Evolutionary conservation across 2,797 vertebrate species (phyloP), one percentile per base, ranked within the genome.

Genomic region (Poeciliopsis turneri): DNA sequence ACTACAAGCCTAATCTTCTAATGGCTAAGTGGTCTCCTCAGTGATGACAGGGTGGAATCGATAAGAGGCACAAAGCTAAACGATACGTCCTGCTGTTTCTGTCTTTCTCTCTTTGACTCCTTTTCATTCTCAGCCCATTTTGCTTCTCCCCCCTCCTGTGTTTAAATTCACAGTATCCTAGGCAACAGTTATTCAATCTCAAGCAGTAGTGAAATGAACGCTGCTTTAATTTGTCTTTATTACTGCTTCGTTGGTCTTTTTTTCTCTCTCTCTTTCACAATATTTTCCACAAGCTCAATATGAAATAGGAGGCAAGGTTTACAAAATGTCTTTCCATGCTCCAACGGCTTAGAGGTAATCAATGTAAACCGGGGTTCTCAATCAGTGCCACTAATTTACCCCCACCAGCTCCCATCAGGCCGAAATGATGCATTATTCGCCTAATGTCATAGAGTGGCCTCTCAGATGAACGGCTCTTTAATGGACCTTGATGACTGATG

Each of bases 21-120:
- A 94, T 94, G 91, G 91, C 87, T 89, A 83, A 90, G 86, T 82
- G 82, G 88, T 72, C 79, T 80, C 41, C 92, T 92, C 76, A 90
- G 84, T 78, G 45, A 89, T 88, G 90, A 84, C 86, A 55, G 82
- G 84, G 85, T 78, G 82, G 87, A 79, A 93, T 94, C 90, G 78
- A 94, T 92, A 88, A 88, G 76, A 83, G 64, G 79, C 84, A 77
- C 85, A 83, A 87, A 79, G 88, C 91, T 90, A 90, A 93, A 92
- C 46, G 71, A 82, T 76, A 84, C 61, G 78, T 80, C 90, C 81
- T n/a, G 23, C 88, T 87, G 88, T 80, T 82, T 86, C 70, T 83
- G 77, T 81, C 71, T 73, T 23, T 80, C 86, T 79, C 83, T 82
- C 79, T 72, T 78, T 78, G 72, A 72, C 85, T 77, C 12, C 55